A percentile compares a stretch with the other conserved stretches of the same genome.
Conservation (phyloP, 30 jellyfish, hydroid and myxozoan species). For the Aurelia sp. region DNA sequence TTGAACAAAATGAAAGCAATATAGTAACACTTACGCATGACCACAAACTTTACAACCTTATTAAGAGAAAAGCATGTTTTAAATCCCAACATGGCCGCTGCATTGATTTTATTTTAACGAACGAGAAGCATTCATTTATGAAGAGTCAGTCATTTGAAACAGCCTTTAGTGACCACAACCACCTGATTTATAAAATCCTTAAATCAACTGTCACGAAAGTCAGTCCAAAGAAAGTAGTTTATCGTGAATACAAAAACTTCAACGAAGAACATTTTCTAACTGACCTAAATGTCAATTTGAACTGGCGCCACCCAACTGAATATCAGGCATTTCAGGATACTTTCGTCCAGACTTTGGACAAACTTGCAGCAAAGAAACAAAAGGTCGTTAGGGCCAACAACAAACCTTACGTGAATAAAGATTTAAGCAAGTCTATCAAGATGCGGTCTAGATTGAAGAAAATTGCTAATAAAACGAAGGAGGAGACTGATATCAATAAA, state of each 20-base stretch:
- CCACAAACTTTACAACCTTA: background rate
- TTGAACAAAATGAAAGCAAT: no score
- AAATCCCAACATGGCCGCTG: constrained; percentile 42
- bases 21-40: no score
- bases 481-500: constrained; percentile 8
- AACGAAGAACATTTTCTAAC: background rate
- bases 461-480: no score
- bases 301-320: background rate
- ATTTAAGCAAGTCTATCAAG: background rate
- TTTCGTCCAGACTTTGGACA: no score
- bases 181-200: constrained; percentile 1
- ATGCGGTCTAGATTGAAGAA: background rate
- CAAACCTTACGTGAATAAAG: background rate
- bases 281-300: no score
- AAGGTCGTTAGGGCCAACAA: constrained; percentile 31
- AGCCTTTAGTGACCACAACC: constrained; percentile 56
- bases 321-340: constrained; percentile 1
- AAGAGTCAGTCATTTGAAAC: constrained; percentile 40
- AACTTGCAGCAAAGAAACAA: constrained; percentile 29
- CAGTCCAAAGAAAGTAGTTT: background rate
- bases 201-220: constrained; percentile 48
- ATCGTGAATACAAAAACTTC: constrained; percentile 12
- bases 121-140: constrained; percentile 25
- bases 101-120: constrained; percentile 51
- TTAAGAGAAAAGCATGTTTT: constrained; percentile 50